phyloP scores from a whole-genome alignment of 35 echinoderm and acorn worm genomes.

The Heliocidaris tuberculata region DNA sequence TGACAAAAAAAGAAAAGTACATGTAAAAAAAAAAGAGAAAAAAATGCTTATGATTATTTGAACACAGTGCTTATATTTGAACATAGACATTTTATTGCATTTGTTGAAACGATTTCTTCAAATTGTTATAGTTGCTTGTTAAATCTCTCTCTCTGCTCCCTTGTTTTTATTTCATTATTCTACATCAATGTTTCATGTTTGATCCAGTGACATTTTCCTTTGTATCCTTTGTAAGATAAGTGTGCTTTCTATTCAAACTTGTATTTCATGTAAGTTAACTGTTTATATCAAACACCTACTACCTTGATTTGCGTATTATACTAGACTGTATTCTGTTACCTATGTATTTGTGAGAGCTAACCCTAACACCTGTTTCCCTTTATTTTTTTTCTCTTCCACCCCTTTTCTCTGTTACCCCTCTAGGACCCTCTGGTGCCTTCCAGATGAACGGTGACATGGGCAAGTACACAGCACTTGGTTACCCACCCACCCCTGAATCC shows the following conservation, averaged over 20 bases:
- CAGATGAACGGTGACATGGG: conserved; percentile 91
- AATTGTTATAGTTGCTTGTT: no score
- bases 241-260: neutral
- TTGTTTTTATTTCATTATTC: neutral
- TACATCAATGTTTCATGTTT: neutral
- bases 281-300: neutral
- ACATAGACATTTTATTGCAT: no score
- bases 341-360: neutral
- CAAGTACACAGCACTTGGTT: conserved; percentile 77
- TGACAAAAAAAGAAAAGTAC: no score
- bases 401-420: neutral
- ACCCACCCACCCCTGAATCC: conserved; percentile 82
- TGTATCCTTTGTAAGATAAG: neutral
- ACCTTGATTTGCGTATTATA: neutral
- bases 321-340: neutral
- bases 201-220: neutral
- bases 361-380: neutral
- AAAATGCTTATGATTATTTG: no score
- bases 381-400: neutral
- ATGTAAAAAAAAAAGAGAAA: neutral
- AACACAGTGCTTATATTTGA: no score
- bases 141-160: neutral
- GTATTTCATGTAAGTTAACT: neutral
- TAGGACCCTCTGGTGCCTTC: conserved; percentile 62
- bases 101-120: no score